Evolutionary conservation across 2,888 invertebrate species (phyloP).

Genomic region (Hirudinaria manillensis): DNA sequence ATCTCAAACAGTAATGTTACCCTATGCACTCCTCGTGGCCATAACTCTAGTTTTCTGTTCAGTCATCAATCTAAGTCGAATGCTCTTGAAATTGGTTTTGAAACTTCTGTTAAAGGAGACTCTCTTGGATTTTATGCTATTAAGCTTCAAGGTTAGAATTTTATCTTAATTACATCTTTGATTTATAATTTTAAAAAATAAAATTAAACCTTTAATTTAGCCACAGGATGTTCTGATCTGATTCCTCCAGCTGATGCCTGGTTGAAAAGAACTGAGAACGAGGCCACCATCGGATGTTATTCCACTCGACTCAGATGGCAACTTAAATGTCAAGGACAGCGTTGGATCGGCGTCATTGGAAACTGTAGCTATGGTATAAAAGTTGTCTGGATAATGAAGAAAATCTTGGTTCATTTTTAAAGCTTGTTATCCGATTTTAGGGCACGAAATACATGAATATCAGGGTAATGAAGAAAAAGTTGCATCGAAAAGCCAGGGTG

Average conservation of each 20-base stretch:
- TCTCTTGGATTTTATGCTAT: not conserved
- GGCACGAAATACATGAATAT: not conserved
- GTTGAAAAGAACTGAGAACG: conserved; percentile 29
- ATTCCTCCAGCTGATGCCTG: conserved; percentile 29
- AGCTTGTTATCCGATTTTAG: no score
- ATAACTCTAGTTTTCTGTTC: not conserved
- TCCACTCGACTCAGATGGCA: conserved; percentile 33
- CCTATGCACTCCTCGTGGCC: not conserved
- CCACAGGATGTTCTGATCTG: conserved; percentile 26
- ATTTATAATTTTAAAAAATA: not conserved
- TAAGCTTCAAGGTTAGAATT: not conserved
- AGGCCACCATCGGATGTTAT: conserved; percentile 35
- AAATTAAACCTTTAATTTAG: not conserved
- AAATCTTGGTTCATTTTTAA: no score
- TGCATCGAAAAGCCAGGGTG: no score
- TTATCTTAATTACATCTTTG: not conserved
- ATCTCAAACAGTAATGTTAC: not conserved
- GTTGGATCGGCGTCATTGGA: conserved; percentile 35
- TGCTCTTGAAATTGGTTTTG: not conserved
- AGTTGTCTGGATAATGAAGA: not conserved
- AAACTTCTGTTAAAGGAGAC: not conserved
- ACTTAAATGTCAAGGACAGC: conserved; percentile 32
- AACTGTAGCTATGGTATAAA: conserved; percentile 30
- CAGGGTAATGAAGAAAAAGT: no score
- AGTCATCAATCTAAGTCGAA: conserved; percentile 5